Percentiles rank a stretch among this genome's conserved stretches.
These are phyloP conservation scores for Cryptoblepharus egeriae DNA, from an alignment of 2,797 vertebrate genomes.

Conservation along the genomic window DNA sequence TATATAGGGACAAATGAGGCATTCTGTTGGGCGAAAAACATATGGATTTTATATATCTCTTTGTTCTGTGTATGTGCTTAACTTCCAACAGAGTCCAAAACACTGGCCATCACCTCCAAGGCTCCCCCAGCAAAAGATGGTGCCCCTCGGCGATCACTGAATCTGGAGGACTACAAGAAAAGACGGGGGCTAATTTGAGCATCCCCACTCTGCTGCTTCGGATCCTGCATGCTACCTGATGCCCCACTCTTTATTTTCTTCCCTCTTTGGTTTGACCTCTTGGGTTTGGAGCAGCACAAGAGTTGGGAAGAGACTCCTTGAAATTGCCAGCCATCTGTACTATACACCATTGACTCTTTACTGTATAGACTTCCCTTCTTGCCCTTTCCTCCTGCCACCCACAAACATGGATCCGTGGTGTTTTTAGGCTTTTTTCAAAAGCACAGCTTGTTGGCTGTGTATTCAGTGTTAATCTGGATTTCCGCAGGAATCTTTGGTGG, in stretches of 20 bases:
- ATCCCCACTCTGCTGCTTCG: slow-evolving; percentile 71
- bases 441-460: slow-evolving; percentile 77
- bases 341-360: slow-evolving; percentile 80
- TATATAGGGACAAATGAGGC: background rate
- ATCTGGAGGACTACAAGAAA: slow-evolving; percentile 99
- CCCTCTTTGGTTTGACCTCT: slow-evolving; percentile 75
- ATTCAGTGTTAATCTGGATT: slow-evolving; percentile 82
- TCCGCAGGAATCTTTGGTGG: slow-evolving; percentile 71
- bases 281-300: slow-evolving; percentile 80
- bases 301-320: slow-evolving; percentile 80
- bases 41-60: background rate
- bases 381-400: slow-evolving; percentile 71
- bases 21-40: background rate
- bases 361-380: slow-evolving; percentile 80
- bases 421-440: slow-evolving; percentile 70
- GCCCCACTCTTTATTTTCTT: slow-evolving; percentile 63
- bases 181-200: slow-evolving; percentile 96
- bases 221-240: slow-evolving; percentile 85
- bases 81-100: slow-evolving; percentile 90
- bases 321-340: slow-evolving; percentile 82
- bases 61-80: slow-evolving; percentile 45
- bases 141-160: slow-evolving; percentile 93
- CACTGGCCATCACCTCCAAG: slow-evolving; percentile 95
- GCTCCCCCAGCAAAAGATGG: slow-evolving; percentile 96
- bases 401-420: slow-evolving; percentile 76